These are phyloP conservation scores for Pteromalus puparum DNA, from an alignment of 1,140 invertebrate species.

Conservation along the genomic window DNA sequence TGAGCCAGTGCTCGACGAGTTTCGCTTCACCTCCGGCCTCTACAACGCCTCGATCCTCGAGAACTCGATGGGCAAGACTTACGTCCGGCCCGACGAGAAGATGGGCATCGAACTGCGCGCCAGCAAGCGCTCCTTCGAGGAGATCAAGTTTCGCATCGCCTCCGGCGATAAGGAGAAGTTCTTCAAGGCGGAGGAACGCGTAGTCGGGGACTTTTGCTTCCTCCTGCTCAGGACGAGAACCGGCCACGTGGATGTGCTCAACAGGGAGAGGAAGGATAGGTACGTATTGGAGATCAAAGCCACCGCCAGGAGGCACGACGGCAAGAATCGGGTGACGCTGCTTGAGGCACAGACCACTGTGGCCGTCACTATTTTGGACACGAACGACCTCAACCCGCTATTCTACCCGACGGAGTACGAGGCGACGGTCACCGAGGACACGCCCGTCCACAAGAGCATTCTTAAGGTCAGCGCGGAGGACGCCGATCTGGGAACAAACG, in stretches of 20 bases:
- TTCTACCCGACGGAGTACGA: constrained; percentile 93
- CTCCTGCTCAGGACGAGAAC: constrained; percentile 90
- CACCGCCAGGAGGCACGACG: constrained; percentile 76
- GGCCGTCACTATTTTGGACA: constrained; percentile 88
- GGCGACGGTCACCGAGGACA: constrained; percentile 92
- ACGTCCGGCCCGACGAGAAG: constrained; percentile 79
- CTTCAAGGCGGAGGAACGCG: constrained; percentile 92
- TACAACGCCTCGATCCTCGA: constrained; percentile 96
- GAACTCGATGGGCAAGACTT: constrained; percentile 92
- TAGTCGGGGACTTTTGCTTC: constrained; percentile 96
- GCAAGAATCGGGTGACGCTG: constrained; percentile 74
- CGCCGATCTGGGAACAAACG: constrained; percentile 94
- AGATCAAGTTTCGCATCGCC: constrained; percentile 88
- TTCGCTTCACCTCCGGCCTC: constrained; percentile 82
- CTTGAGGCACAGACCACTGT: constrained; percentile 86
- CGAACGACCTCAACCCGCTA: constrained; percentile 93
- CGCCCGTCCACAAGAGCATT: constrained; percentile 87
- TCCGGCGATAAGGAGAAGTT: constrained; percentile 91
- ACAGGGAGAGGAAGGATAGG: constrained; percentile 90
- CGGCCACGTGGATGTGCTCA: constrained; percentile 88
- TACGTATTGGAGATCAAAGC: constrained; percentile 90
- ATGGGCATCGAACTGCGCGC: constrained; percentile 79
- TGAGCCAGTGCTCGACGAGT: constrained; percentile 63
- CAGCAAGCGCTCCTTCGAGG: constrained; percentile 77
- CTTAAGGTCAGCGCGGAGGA: constrained; percentile 90